Evolutionary conservation across 1,140 invertebrate species (phyloP), one percentile per base, ranked within the genome.

Genomic region (Artemia franciscana): DNA sequence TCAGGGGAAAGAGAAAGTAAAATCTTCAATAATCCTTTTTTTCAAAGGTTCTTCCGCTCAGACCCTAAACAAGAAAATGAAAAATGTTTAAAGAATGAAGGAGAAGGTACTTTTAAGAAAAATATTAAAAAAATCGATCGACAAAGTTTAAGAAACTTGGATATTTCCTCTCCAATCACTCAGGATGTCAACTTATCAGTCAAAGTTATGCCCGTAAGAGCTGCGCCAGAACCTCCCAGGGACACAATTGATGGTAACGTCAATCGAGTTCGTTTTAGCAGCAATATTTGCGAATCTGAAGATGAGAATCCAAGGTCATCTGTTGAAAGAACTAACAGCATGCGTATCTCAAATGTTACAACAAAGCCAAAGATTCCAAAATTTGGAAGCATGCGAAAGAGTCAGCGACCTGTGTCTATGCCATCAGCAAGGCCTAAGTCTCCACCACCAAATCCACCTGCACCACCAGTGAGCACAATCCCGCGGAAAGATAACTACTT

Each of bases 151-250:
- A 75, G 84, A n/a, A 83, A 79, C 57, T 69, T 89, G 26, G 80
- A 88, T 69, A 90, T 90, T 67, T 90, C 86, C 0, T 78, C 80
- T 69, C 86, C 87, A 0, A 88, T 89, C 67, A 78, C 78, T 1
- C 83, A 85, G 67, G 78, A 76, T 27, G 77, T 83, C 2, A 79
- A 81, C 51, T 71, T 83, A 0, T 73, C 80, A 0, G 73, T 74
- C 0, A 75, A 74, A 1, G 74, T 77, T 5, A 75, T 83, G 2
- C 76, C 81, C 0, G 78, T 83, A 0, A 58, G 68, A 27, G 63
- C 65, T 18, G 67, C 69, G 26, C 68, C 68, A 5, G 66, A 66
- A 4, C 62, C 63, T 5, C 68, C 68, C n/a, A 59, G 25, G 2
- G 56, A 26, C 51, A 23, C 66, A 18, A 5, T 59, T 12, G 51